Conservation (phyloP, 2,113 vertebrate genomes). For the Morone saxatilis region DNA sequence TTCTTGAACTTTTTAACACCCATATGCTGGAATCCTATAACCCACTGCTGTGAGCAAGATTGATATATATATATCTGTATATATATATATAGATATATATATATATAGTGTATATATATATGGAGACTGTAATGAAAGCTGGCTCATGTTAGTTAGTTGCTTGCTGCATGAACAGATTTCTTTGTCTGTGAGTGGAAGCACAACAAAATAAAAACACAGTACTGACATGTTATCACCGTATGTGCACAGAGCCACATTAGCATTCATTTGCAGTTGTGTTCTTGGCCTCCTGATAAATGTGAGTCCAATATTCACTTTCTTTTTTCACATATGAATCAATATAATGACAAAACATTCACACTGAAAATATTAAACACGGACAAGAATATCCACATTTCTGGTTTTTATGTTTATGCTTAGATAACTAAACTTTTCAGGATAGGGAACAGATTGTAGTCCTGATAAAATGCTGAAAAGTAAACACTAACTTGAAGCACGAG, state of each 20-base stretch:
- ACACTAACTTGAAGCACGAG: not conserved
- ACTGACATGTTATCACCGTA: not conserved
- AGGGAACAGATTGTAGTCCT: not conserved
- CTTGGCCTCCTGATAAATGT: not conserved
- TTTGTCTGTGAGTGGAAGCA: not conserved
- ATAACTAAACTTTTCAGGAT: not conserved
- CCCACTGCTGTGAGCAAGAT: not conserved
- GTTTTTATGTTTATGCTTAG: not conserved
- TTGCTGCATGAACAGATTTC: not conserved
- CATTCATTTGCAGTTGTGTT: not conserved
- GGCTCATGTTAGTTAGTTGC: not conserved
- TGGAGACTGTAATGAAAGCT: not conserved
- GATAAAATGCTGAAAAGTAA: not conserved
- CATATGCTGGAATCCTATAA: conserved; percentile 17
- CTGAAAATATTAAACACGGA: not conserved
- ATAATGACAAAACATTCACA: not conserved
- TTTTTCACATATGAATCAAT: not conserved
- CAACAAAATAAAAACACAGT: conserved; percentile 2
- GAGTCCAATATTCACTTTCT: not conserved
- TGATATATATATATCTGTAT: too few relatives aligned
- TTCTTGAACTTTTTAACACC: not conserved
- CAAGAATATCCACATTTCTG: not conserved
- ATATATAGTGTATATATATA: not conserved
- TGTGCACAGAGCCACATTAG: not conserved
- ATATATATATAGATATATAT: not conserved